phyloP scores from a whole-genome alignment of 1,140 invertebrate species.

The Drosophila subpulchrella region DNA sequence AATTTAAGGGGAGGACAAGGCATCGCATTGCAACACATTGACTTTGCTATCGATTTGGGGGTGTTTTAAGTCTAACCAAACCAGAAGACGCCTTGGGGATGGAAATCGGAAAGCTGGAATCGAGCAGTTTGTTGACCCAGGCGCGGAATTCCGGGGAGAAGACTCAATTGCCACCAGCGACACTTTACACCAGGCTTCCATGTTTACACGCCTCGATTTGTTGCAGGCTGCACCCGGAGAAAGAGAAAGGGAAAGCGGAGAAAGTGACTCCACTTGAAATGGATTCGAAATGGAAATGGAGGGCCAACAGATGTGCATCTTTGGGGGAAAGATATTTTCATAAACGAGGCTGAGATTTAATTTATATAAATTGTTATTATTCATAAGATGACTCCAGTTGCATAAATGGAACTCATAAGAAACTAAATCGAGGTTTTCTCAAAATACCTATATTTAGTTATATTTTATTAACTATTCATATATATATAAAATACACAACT shows the following conservation, averaged over 20 bases:
- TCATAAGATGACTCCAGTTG: too few relatives aligned
- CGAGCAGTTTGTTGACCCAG: slow-evolving; percentile 74
- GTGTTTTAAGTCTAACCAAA: slow-evolving; percentile 6
- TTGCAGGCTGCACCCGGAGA: slow-evolving; percentile 22
- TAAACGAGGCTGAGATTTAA: slow-evolving; percentile 41
- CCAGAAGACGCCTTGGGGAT: background rate
- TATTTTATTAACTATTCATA: too few relatives aligned
- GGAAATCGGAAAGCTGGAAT: slow-evolving; percentile 9
- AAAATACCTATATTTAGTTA: too few relatives aligned
- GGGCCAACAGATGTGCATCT: slow-evolving; percentile 68
- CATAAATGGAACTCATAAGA: too few relatives aligned
- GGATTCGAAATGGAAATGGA: slow-evolving; percentile 72
- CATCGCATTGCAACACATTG: slow-evolving; percentile 20
- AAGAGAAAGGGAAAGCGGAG: slow-evolving; percentile 16
- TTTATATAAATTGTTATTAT: too few relatives aligned
- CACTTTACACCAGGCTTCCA: slow-evolving; percentile 71
- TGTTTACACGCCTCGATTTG: slow-evolving; percentile 67
- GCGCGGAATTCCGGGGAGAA: slow-evolving; percentile 31
- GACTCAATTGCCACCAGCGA: slow-evolving; percentile 76
- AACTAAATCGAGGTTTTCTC: too few relatives aligned
- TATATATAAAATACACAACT: too few relatives aligned
- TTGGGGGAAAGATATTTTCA: slow-evolving; percentile 26
- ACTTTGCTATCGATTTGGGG: slow-evolving; percentile 44
- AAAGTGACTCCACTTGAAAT: slow-evolving; percentile 78
- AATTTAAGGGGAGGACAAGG: background rate